Evolutionary conservation across 2,113 vertebrate genomes (phyloP).

Genomic region (Arizona elegans): DNA sequence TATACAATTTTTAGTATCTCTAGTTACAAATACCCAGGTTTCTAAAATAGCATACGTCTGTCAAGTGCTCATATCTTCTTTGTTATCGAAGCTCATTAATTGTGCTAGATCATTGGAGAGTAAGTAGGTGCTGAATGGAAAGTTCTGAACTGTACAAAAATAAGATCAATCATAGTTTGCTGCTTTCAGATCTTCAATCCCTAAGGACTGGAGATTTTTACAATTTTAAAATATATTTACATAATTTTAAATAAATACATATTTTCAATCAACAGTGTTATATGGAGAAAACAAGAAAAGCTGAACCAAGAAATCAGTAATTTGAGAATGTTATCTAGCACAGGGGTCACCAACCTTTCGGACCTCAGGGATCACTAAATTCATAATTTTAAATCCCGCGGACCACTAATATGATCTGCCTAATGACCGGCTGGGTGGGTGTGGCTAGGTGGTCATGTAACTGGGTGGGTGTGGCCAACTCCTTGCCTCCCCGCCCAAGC

Average conservation of each 20-base stretch:
- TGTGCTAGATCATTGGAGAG: constrained; percentile 14
- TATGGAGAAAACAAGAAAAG: neutral
- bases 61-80: neutral
- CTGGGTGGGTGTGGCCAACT: too few species aligned
- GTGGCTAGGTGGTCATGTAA: too few species aligned
- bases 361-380: too few species aligned
- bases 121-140: constrained; percentile 20
- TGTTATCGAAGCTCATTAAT: constrained; percentile 14
- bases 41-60: neutral
- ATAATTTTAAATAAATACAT: neutral
- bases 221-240: neutral
- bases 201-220: neutral
- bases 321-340: neutral
- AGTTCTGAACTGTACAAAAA: constrained; percentile 20
- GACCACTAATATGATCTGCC: too few species aligned
- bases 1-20: neutral
- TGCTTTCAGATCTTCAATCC: neutral
- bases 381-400: too few species aligned
- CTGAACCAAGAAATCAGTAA: fast-evolving
- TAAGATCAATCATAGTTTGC: neutral
- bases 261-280: neutral
- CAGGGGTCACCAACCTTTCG: too few species aligned
- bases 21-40: neutral
- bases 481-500: too few species aligned
- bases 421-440: too few species aligned